These are phyloP conservation scores for Megastigmus dorsalis DNA, from an alignment of 2,888 invertebrate species.

Conservation along the genomic window DNA sequence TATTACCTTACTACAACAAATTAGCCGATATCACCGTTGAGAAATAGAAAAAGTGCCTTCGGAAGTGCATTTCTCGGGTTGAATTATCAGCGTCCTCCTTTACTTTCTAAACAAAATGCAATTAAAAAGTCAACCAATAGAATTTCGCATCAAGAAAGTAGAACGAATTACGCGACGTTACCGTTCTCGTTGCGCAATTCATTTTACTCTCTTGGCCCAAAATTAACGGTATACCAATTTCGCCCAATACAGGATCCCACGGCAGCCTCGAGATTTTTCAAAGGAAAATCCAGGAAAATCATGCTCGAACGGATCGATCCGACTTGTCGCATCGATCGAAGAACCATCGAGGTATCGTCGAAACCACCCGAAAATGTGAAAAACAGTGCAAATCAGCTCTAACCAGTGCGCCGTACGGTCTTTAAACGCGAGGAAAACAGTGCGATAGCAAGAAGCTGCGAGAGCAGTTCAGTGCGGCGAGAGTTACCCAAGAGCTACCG, in stretches of 20 bases:
- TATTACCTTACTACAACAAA: constrained; percentile 18
- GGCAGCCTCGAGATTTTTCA: no score
- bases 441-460: background rate
- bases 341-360: constrained; percentile 4
- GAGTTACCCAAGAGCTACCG: background rate
- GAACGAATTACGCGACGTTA: constrained; percentile 9
- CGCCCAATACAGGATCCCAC: background rate
- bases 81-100: no score
- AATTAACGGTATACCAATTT: no score
- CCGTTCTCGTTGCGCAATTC: background rate
- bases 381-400: constrained; percentile 6
- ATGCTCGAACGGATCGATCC: constrained; percentile 5
- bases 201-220: background rate
- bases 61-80: no score
- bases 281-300: background rate
- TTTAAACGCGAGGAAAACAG: background rate
- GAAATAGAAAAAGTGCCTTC: no score
- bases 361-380: constrained; percentile 22
- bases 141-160: constrained; percentile 33
- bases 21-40: background rate
- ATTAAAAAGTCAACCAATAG: constrained; percentile 32
- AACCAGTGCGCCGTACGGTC: no score
- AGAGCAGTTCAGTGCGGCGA: constrained; percentile 54
- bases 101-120: no score
- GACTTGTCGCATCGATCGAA: background rate